Evolutionary conservation across 2,113 vertebrate species (phyloP).

Genomic region (Xenopus tropicalis): UCB_Xtro_10.0 CM004448.2:112853501-112854000

Average conservation of each 20-base stretch:
- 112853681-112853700: slow-evolving; percentile 16
- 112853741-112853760: neutral
- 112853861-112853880: neutral
- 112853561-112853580: too few relatives aligned
- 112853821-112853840: slow-evolving; percentile 28
- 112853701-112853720: slow-evolving; percentile 13
- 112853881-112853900: neutral
- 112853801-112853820: slow-evolving; percentile 24
- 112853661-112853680: neutral
- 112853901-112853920: too few relatives aligned
- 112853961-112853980: slow-evolving; percentile 17
- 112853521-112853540: too few relatives aligned
- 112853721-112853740: slow-evolving; percentile 1
- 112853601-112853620: too few relatives aligned
- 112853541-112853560: too few relatives aligned
- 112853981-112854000: slow-evolving; percentile 10
- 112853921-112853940: too few relatives aligned
- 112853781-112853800: slow-evolving; percentile 4
- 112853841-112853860: slow-evolving; percentile 28
- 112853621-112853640: too few relatives aligned
- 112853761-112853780: neutral
- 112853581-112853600: too few relatives aligned
- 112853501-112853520: too few relatives aligned
- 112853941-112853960: too few relatives aligned
- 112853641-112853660: neutral